Evolutionary conservation across 2,888 invertebrate species (phyloP).

Genomic region (Dolichomitus sp.): DNA sequence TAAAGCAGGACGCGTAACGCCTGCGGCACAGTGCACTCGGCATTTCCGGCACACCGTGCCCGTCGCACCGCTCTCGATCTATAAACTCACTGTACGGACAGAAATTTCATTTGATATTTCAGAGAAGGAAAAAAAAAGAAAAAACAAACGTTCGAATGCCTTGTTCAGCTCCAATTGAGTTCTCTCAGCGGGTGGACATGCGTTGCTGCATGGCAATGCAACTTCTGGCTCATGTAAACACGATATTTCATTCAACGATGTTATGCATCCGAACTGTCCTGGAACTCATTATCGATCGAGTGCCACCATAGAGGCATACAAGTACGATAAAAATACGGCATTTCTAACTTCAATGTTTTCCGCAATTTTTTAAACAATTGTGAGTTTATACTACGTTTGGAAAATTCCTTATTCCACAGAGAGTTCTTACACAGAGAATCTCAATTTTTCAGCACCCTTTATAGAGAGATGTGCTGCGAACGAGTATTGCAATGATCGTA

Average conservation of each 20-base stretch:
- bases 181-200: background rate
- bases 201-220: too few species aligned
- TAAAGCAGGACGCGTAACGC: constrained; percentile 15
- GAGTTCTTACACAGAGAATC: too few species aligned
- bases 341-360: too few species aligned
- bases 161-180: background rate
- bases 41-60: background rate
- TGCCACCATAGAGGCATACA: too few species aligned
- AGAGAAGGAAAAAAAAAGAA: background rate
- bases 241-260: background rate
- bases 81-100: background rate
- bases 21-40: background rate
- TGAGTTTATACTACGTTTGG: too few species aligned
- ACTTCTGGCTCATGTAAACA: background rate
- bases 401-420: too few species aligned
- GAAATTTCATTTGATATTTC: constrained; percentile 29
- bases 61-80: background rate
- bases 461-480: too few species aligned
- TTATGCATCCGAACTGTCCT: background rate
- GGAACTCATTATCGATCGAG: background rate
- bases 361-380: too few species aligned
- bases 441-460: too few species aligned
- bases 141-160: background rate
- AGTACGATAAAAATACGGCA: too few species aligned
- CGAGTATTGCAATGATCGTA: too few species aligned